Evolutionary conservation across 2,113 vertebrate genomes (phyloP).

Genomic region (Grammomys dolichurus): DNA sequence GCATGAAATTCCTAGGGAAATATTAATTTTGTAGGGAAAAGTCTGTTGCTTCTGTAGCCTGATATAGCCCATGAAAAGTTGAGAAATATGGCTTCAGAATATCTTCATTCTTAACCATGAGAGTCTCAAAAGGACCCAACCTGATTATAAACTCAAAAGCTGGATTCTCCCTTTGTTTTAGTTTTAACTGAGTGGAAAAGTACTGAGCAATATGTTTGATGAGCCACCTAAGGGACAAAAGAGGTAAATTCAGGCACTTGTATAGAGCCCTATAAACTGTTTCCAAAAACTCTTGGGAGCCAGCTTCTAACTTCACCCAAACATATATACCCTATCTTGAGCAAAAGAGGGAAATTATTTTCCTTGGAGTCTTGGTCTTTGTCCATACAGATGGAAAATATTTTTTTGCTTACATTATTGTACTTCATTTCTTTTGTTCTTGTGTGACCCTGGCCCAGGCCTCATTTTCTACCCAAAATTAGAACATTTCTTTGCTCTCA

Average conservation of each 20-base stretch:
- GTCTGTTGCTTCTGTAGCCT: neutral
- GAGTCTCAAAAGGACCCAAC: neutral
- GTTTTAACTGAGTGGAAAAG: neutral
- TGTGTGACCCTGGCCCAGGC: neutral
- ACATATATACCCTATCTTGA: neutral
- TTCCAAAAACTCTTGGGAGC: neutral
- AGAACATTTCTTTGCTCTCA: constrained; percentile 17
- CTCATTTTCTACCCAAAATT: neutral
- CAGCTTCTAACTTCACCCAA: neutral
- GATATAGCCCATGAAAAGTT: too few relatives aligned
- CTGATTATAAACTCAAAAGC: neutral
- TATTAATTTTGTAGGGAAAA: neutral
- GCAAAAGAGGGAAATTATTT: neutral
- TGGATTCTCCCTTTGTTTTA: neutral
- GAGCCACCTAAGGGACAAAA: neutral
- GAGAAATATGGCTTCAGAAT: neutral
- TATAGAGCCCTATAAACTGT: neutral
- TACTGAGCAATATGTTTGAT: neutral
- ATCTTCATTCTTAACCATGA: neutral
- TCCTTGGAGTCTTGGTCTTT: neutral
- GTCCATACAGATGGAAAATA: neutral
- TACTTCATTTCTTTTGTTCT: neutral
- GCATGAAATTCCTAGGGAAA: neutral
- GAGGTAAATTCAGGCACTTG: neutral
- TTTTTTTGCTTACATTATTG: neutral